Evolutionary conservation across 2,888 invertebrate genomes (phyloP).

Genomic region (Pyrochroa serraticornis): DNA sequence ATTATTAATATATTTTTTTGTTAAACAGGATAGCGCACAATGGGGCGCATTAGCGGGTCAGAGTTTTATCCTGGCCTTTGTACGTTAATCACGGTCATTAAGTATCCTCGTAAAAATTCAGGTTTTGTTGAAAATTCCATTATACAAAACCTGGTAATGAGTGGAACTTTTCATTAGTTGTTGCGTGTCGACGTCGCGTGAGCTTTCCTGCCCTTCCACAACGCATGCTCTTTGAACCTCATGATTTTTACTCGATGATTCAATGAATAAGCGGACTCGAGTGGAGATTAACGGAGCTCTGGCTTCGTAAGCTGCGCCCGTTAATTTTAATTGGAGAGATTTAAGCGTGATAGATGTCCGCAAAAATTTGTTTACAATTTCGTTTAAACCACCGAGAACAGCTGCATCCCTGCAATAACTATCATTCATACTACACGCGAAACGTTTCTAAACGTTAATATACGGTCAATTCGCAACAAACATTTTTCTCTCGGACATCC

Average conservation of each 20-base stretch:
- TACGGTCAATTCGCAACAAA: too few species aligned
- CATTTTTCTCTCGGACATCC: too few species aligned
- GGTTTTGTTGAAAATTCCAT: slow-evolving; percentile 30
- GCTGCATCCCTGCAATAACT: too few species aligned
- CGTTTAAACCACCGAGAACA: background rate
- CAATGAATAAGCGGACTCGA: background rate
- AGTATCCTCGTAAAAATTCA: slow-evolving; percentile 15
- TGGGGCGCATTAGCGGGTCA: background rate
- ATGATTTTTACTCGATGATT: slow-evolving; percentile 14
- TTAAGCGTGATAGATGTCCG: background rate
- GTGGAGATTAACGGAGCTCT: background rate
- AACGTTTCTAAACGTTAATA: too few species aligned
- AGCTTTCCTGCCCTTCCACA: slow-evolving; percentile 9
- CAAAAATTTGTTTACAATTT: background rate
- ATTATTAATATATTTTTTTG: slow-evolving; percentile 5
- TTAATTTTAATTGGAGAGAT: background rate
- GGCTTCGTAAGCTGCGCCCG: background rate
- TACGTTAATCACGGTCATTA: slow-evolving; percentile 23
- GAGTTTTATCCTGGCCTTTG: slow-evolving; percentile 19
- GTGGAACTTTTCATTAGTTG: slow-evolving; percentile 30
- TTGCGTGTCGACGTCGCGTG: slow-evolving; percentile 30
- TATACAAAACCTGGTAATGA: slow-evolving; percentile 29
- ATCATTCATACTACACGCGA: too few species aligned
- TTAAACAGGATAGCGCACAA: too few species aligned
- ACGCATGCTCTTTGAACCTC: slow-evolving; percentile 15